Base-by-base conservation (phyloP, 2,113 vertebrate genomes). In the Nycticebus coucang region DNA sequence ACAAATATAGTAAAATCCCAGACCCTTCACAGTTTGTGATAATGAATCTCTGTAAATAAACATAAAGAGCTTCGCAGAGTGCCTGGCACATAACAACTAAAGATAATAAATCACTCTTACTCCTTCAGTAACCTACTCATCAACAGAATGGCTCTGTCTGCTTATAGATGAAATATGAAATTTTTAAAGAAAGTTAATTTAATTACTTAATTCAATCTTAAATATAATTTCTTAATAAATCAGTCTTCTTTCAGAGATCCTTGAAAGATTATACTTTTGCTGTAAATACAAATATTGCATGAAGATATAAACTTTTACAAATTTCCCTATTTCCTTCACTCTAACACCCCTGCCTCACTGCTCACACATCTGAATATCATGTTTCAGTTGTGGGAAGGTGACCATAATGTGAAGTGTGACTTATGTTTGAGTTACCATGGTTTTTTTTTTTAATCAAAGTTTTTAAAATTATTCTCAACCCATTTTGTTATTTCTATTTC, bases 401-500 rank as follows among this genome's bases (percentile, higher is more conserved):
- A 92, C 68, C 7, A 87, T 94, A 59, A 22, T 59, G 41, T 55
- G 12, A 37, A 69, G 5, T 71, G 10, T 78, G 50, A 88, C 41
- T 91, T 60, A 80, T 77, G 28, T 64, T 72, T 69, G 68, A 64
- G 55, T 79, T 75, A 55, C 2, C 64, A n/a, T 69, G 13, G 53
- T 50, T 50, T 50, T 50, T 50, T 50, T 50, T 50, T 50, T 50
- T 89, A 45, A 18, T 57, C 59, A 37, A 53, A 82, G 26, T 87
- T 93, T 91, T 80, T 10, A 68, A 30, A n/a, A 79, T 88, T 41
- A 89, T 55, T 57, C 17, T 30, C 64, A 80, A 78, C 50, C 89
- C 24, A 28, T 55, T 88, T 95, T 85, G 24, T 74, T 92, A 66
- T 84, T 91, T 91, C 22, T 89, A n/a, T 92, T 94, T 94, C 37